Percentiles rank a stretch among this genome's conserved stretches.
These are phyloP conservation scores for Montifringilla adamsi DNA, from an alignment of 2,113 vertebrate species.

Conservation along the genomic window DNA sequence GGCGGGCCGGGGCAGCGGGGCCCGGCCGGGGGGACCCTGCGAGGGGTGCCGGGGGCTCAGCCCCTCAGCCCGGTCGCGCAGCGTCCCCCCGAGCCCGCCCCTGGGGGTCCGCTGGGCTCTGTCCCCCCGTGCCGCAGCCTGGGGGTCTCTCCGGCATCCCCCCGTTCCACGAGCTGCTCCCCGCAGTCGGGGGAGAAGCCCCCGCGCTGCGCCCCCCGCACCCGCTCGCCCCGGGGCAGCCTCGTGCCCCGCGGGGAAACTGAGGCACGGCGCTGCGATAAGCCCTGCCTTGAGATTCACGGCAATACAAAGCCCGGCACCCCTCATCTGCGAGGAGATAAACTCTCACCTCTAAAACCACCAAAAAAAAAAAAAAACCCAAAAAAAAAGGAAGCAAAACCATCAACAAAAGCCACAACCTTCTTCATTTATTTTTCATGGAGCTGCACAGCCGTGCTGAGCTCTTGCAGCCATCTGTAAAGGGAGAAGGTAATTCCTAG, in stretches of 20 bases:
- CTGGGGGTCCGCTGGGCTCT: too few relatives aligned
- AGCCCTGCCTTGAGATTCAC: neutral
- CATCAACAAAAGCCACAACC: neutral
- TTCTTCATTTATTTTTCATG: conserved; percentile 14
- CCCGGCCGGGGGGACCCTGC: neutral
- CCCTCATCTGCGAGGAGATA: neutral
- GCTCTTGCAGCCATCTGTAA: conserved; percentile 25
- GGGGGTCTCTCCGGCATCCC: fast-evolving
- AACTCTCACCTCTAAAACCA: neutral
- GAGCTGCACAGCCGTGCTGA: neutral
- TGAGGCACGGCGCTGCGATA: neutral
- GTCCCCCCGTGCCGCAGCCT: neutral
- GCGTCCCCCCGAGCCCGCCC: neutral
- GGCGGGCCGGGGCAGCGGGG: neutral
- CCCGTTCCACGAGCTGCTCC: neutral
- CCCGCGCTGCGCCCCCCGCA: neutral
- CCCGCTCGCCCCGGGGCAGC: neutral
- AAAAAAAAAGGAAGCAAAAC: neutral
- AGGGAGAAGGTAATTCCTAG: conserved; percentile 19
- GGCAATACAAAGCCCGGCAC: neutral
- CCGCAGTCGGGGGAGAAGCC: neutral
- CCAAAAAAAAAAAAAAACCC: too few relatives aligned
- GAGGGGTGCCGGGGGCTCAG: neutral
- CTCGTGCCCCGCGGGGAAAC: neutral
- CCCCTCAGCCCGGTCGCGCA: too few relatives aligned